phyloP scores from a whole-genome alignment of 2,888 invertebrate genomes.

The Serripes groenlandicus region DNA sequence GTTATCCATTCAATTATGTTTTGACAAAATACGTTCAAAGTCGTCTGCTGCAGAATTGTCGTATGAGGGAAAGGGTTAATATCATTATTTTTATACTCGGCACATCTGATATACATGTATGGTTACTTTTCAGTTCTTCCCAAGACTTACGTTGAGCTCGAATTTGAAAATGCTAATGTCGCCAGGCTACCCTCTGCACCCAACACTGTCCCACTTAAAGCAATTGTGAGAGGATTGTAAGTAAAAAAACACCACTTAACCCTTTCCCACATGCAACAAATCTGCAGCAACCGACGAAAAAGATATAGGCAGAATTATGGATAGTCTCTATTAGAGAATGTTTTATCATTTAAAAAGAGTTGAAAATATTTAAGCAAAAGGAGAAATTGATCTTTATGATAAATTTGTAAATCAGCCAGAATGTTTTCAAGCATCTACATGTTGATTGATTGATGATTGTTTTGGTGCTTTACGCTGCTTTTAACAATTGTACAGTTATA shows the following conservation, averaged over 20 bases:
- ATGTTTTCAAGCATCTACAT: neutral
- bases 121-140: no score
- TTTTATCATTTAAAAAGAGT: neutral
- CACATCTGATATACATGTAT: no score
- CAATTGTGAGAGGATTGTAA: neutral
- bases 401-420: neutral
- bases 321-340: no score
- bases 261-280: neutral
- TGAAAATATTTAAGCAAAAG: neutral
- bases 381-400: neutral
- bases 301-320: no score
- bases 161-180: neutral
- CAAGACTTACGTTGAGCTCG: neutral
- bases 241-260: neutral
- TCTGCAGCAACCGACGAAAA: no score
- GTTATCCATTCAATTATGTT: no score
- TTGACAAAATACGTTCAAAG: neutral
- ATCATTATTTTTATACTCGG: neutral
- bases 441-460: no score
- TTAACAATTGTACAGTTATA: no score
- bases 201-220: neutral
- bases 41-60: neutral
- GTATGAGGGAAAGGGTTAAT: neutral
- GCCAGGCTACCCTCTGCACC: neutral
- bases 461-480: no score